A percentile compares a stretch with the other conserved stretches of the same genome.
phyloP scores from a whole-genome alignment of 2,888 invertebrate species.

The Coremacera marginata region DNA sequence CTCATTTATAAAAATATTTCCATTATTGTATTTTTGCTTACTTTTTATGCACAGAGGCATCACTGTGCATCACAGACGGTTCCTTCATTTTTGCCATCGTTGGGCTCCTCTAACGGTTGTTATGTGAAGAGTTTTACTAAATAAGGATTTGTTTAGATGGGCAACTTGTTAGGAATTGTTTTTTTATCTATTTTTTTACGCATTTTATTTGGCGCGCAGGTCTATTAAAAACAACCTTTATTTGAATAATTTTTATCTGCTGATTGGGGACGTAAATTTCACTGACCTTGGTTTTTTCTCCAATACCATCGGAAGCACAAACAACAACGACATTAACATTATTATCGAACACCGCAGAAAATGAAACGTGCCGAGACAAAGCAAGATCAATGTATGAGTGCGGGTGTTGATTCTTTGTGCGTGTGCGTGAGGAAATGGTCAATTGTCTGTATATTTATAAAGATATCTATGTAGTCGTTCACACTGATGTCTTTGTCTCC shows the following conservation, averaged over 20 bases:
- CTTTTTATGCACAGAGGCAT: too few relatives aligned
- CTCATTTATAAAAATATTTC: too few relatives aligned
- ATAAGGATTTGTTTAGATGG: too few relatives aligned
- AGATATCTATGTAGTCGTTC: not conserved
- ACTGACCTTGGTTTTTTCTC: slow-evolving; percentile 28
- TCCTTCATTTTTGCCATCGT: too few relatives aligned
- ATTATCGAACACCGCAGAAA: not conserved
- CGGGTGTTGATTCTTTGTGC: not conserved
- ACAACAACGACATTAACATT: slow-evolving; percentile 1
- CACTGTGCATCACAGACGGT: too few relatives aligned
- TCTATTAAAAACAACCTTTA: not conserved
- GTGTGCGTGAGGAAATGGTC: not conserved
- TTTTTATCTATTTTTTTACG: not conserved
- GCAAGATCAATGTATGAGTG: not conserved
- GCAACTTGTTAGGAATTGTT: too few relatives aligned
- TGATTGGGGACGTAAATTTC: slow-evolving; percentile 1
- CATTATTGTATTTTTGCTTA: too few relatives aligned
- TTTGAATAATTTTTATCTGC: not conserved
- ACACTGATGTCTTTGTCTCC: slow-evolving; percentile 21
- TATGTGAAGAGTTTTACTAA: too few relatives aligned
- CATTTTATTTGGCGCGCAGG: not conserved
- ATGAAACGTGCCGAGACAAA: not conserved
- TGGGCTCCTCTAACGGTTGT: too few relatives aligned
- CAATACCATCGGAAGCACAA: slow-evolving; percentile 6
- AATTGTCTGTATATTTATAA: not conserved